Conservation (phyloP, 2,113 vertebrate genomes). For the Tamias sibiricus region DNA sequence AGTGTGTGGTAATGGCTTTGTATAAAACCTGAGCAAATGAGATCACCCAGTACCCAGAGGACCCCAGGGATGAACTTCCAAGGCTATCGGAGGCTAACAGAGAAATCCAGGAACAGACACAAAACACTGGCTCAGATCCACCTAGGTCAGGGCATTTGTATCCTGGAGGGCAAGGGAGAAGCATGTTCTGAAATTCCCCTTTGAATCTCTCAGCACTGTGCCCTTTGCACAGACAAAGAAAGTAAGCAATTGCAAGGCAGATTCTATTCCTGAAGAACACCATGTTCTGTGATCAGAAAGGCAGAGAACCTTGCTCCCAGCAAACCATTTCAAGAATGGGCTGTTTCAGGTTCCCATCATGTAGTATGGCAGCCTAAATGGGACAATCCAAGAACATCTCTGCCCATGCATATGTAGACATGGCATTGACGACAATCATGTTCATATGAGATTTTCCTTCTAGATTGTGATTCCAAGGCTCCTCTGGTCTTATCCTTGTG, state of each 20-base stretch:
- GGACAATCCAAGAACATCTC: background rate
- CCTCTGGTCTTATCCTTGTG: background rate
- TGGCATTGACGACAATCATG: background rate
- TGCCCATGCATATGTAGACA: background rate
- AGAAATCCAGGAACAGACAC: background rate
- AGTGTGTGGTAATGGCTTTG: background rate
- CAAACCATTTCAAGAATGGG: background rate
- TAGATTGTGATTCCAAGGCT: background rate
- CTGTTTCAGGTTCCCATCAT: background rate
- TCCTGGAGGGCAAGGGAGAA: background rate
- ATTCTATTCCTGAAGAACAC: background rate
- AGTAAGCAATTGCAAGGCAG: background rate
- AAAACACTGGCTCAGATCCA: background rate
- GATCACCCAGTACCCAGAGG: background rate
- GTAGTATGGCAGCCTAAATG: background rate
- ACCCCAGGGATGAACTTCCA: background rate
- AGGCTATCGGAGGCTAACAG: background rate
- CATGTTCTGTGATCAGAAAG: background rate
- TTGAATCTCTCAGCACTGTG: background rate
- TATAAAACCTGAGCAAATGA: conserved; percentile 1
- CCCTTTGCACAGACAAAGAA: background rate
- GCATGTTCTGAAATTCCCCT: background rate
- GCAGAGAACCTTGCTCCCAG: background rate
- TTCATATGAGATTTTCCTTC: background rate
- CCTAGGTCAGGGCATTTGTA: background rate